A percentile compares a stretch with the other conserved stretches of the same genome.
Evolutionary conservation across 2,113 vertebrate genomes (phyloP).

Genomic region (Climacteris rufus): DNA sequence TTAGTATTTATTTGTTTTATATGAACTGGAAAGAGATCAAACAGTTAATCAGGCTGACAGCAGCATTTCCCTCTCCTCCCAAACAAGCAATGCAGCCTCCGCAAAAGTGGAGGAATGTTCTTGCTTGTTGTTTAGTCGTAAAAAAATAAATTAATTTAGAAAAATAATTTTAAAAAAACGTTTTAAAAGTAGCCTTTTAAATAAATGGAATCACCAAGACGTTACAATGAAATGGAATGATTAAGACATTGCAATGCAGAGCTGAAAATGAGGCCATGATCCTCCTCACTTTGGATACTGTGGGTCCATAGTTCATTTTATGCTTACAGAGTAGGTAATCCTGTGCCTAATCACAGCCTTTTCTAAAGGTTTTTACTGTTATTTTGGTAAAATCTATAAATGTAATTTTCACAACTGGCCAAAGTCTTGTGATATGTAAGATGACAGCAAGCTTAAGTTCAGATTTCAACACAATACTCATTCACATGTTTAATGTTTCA

Average conservation of each 20-base stretch:
- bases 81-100: neutral
- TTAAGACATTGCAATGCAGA: neutral
- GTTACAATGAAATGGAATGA: neutral
- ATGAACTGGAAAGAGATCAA: neutral
- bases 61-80: neutral
- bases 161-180: neutral
- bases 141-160: neutral
- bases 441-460: neutral
- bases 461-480: neutral
- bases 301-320: neutral
- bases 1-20: neutral
- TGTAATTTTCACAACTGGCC: neutral
- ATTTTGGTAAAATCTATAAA: neutral
- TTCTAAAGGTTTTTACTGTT: neutral
- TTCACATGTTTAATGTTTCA: neutral
- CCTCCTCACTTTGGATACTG: neutral
- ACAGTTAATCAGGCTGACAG: neutral
- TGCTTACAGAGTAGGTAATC: neutral
- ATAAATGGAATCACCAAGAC: neutral
- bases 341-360: neutral
- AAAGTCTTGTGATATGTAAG: neutral
- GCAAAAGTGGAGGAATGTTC: neutral
- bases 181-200: neutral
- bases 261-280: rapidly evolving
- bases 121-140: neutral